Percentiles rank a stretch among this genome's conserved stretches.
Evolutionary conservation across 2,888 invertebrate genomes (phyloP).

Genomic region (Lycia hirtaria): DNA sequence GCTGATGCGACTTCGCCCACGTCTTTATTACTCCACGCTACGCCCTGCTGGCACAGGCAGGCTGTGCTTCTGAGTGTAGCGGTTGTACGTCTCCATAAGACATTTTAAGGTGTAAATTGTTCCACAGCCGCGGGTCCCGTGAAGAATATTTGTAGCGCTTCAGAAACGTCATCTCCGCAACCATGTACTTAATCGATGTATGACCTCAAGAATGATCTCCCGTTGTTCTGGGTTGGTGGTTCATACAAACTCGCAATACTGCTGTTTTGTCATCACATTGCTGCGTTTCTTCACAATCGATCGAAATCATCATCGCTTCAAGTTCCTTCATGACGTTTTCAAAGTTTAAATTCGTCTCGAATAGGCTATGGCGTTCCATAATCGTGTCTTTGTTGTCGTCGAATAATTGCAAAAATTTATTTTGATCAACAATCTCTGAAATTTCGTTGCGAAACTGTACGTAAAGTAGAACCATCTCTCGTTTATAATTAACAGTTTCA

Average conservation of each 20-base stretch:
- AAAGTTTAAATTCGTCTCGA: slow-evolving; percentile 44
- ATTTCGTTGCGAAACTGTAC: slow-evolving; percentile 56
- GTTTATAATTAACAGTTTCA: slow-evolving; percentile 52
- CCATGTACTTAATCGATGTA: slow-evolving; percentile 40
- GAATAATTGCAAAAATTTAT: slow-evolving; percentile 45
- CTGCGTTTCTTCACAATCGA: too few species aligned
- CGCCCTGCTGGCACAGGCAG: slow-evolving; percentile 52
- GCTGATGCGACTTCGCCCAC: too few species aligned
- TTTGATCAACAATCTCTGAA: slow-evolving; percentile 43
- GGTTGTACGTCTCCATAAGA: slow-evolving; percentile 52
- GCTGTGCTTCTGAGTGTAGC: slow-evolving; percentile 47
- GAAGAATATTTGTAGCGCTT: slow-evolving; percentile 17
- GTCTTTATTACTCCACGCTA: too few species aligned
- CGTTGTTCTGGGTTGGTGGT: slow-evolving; percentile 27
- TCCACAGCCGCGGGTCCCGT: slow-evolving; percentile 32
- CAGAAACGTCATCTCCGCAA: slow-evolving; percentile 10
- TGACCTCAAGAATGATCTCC: slow-evolving; percentile 38
- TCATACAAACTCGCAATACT: too few species aligned
- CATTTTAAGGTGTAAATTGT: slow-evolving; percentile 28
- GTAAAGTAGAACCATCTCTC: slow-evolving; percentile 58
- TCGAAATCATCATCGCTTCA: slow-evolving; percentile 50
- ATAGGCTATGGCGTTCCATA: slow-evolving; percentile 43
- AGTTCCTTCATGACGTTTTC: slow-evolving; percentile 53
- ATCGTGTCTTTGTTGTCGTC: slow-evolving; percentile 43
- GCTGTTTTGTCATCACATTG: too few species aligned